Evolutionary conservation across 2,888 invertebrate genomes (phyloP).

Genomic region (Cotesia congregata): DNA sequence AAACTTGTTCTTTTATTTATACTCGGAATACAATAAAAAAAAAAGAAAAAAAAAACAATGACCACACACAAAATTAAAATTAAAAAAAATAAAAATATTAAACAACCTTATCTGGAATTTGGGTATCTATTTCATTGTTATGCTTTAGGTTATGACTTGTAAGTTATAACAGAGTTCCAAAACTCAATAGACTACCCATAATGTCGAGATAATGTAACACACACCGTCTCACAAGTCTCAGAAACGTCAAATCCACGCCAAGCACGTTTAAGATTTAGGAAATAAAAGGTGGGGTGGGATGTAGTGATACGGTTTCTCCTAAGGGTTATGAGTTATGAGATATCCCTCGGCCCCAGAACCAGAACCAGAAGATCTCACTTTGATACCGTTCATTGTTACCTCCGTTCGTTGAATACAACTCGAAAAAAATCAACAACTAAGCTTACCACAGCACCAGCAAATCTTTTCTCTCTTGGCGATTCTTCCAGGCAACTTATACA

Average conservation of each 20-base stretch:
- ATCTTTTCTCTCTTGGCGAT: conserved; percentile 39
- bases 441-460: background rate
- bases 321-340: conserved; percentile 60
- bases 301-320: conserved; percentile 44
- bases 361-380: conserved; percentile 58
- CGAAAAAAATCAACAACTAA: background rate
- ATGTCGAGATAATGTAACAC: conserved; percentile 29
- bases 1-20: background rate
- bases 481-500: conserved; percentile 34
- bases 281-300: conserved; percentile 50
- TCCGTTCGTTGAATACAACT: conserved; percentile 22
- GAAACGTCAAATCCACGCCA: conserved; percentile 39
- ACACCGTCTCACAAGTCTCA: conserved; percentile 17
- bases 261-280: conserved; percentile 60
- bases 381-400: conserved; percentile 47
- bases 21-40: background rate
- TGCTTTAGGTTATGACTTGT: background rate
- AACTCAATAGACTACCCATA: conserved; percentile 19
- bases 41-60: background rate
- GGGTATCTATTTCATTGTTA: conserved; percentile 5
- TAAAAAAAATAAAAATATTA: background rate
- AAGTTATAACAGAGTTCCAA: conserved; percentile 17
- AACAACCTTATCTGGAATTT: conserved; percentile 12
- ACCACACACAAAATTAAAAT: conserved; percentile 5
- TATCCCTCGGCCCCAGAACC: conserved; percentile 41